Conservation (phyloP, 2,113 vertebrate genomes). For the Urocolius indicus region DNA sequence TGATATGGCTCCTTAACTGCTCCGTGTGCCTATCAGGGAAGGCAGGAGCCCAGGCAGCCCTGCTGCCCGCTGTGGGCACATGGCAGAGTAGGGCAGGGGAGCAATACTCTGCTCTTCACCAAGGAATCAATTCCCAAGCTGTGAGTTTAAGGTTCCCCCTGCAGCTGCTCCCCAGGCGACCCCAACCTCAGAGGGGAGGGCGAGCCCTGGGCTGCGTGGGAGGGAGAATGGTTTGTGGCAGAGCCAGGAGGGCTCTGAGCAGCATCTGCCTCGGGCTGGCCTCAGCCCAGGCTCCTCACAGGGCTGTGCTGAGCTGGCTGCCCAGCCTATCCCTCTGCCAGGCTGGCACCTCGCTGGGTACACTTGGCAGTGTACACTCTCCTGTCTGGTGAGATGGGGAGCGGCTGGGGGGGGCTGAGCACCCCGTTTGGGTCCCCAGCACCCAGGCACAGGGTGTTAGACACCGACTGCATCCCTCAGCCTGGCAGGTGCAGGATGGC, state of each 20-base stretch:
- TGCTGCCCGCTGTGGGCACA: neutral
- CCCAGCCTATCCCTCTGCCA: rapidly evolving
- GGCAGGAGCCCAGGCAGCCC: neutral
- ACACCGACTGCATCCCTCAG: too few relatives aligned
- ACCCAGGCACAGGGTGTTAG: neutral
- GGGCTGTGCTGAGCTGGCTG: neutral
- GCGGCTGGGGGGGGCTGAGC: too few relatives aligned
- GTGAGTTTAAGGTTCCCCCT: neutral
- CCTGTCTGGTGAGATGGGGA: too few relatives aligned
- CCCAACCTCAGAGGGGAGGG: neutral
- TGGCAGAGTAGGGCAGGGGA: neutral
- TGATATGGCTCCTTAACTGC: neutral
- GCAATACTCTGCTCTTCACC: neutral
- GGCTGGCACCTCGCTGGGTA: neutral
- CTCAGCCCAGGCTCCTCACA: rapidly evolving
- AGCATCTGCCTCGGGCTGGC: neutral
- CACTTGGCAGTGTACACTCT: too few relatives aligned
- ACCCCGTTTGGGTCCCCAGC: neutral
- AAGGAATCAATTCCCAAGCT: neutral
- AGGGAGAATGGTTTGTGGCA: rapidly evolving
- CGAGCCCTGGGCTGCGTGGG: neutral
- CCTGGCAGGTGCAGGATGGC: neutral
- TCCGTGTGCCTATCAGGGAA: neutral
- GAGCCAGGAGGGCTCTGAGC: neutral
- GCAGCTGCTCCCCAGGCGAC: neutral